Conservation (phyloP, 1,140 invertebrate species). For the Drosophila nannoptera region DNA sequence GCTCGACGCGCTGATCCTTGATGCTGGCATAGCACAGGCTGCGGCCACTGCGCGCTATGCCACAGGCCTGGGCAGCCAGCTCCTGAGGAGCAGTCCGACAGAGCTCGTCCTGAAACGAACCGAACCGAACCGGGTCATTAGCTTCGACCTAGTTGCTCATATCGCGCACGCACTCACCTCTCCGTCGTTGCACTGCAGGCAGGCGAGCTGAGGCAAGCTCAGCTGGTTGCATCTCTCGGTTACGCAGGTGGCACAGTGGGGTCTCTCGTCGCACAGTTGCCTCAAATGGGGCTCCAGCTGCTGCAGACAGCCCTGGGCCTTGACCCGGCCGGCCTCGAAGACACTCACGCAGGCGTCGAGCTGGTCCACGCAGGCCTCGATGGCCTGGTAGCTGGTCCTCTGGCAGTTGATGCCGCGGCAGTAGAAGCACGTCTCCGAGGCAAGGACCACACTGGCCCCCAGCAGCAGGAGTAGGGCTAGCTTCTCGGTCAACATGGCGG, state of each 20-base stretch:
- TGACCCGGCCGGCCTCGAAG: constrained; percentile 50
- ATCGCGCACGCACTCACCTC: constrained; percentile 23
- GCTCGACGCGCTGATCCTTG: constrained; percentile 28
- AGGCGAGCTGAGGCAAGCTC: constrained; percentile 28
- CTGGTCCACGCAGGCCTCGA: constrained; percentile 48
- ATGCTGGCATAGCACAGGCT: constrained; percentile 56
- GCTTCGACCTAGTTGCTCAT: not conserved
- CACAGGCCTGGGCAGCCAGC: constrained; percentile 41
- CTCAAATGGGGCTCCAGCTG: constrained; percentile 30
- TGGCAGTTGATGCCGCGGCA: constrained; percentile 70
- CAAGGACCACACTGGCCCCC: constrained; percentile 24
- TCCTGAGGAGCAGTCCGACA: constrained; percentile 38
- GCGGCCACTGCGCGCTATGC: constrained; percentile 50
- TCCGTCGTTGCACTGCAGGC: constrained; percentile 59
- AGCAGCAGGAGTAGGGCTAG: constrained; percentile 11
- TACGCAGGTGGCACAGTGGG: constrained; percentile 53
- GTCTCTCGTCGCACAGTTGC: constrained; percentile 17
- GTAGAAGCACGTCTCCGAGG: constrained; percentile 49
- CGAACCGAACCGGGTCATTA: not conserved
- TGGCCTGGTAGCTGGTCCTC: constrained; percentile 48
- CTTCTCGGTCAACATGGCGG: constrained; percentile 48
- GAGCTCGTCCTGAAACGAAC: constrained; percentile 35
- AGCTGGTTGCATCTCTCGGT: constrained; percentile 58
- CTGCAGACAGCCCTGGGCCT: constrained; percentile 61
- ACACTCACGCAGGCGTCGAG: constrained; percentile 66